Base-by-base conservation (phyloP, 2,888 invertebrate genomes). In the Drosophila prolongata region DNA sequence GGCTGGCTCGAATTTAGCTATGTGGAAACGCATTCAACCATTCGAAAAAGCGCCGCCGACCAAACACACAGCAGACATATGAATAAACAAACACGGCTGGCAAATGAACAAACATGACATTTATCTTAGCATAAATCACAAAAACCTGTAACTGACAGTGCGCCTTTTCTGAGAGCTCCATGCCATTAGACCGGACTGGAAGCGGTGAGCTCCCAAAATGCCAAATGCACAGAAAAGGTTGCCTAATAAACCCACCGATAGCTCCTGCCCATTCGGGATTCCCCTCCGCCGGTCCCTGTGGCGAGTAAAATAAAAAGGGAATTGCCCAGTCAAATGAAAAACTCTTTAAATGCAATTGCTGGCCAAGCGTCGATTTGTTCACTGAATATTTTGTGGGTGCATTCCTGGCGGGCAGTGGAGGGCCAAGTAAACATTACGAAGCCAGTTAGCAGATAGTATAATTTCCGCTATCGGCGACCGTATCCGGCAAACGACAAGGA, bases 261-360 rank as follows among this genome's bases (percentile, higher is more conserved):
- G 5, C 14, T 19, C 30, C 19, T n/a, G 3, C 14, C 46, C 16
- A 14, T n/a, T 4, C 9, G 27, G 16, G 13, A 19, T n/a, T 38
- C 44, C 11, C 34, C 35, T 16, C 1, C 43, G 43, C 19, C 44
- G 19, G 24, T 24, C 13, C 24, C 13, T 46, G 37, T 16, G 38
- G 30, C 54, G 5, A 30, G 16, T 27, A 44, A 62, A 66, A 57
- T 19, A 57, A 44, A 56, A 68, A 57, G 54, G 61, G 68, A 81
- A 85, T 87, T 83, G 86, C 72, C 49, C 78, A 83, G 87, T 85
- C 82, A 81, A 87, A 81, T 83, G 83, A 85, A 83, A 85, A 87
- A 76, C 83, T 82, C 85, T 83, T 83, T 87, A 85, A 83, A 87
- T 81, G 82, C 83, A 83, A 87, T 83, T 87, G 85, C 75, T 79